Conservation (phyloP, 1,140 invertebrate genomes). For the Trachymyrmex septentrionalis region DNA sequence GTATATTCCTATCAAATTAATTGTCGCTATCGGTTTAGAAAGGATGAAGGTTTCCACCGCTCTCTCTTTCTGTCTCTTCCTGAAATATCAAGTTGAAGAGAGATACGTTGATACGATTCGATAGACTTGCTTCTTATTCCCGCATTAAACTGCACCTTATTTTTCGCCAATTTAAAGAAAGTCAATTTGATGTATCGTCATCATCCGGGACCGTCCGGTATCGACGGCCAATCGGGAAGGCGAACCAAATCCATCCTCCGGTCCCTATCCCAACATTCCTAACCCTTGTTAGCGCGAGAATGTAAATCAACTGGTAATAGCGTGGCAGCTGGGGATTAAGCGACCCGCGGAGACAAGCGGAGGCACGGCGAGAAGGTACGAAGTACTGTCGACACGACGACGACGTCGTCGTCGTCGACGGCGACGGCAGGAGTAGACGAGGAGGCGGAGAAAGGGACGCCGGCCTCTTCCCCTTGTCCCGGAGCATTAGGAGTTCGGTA, state of each 20-base stretch:
- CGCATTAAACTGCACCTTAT: not conserved
- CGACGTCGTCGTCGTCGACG: slow-evolving; percentile 40
- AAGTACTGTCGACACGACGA: slow-evolving; percentile 55
- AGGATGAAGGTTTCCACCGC: too few species aligned
- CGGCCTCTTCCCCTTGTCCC: slow-evolving; percentile 71
- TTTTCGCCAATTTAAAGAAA: not conserved
- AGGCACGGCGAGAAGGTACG: slow-evolving; percentile 62
- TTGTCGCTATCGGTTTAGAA: too few species aligned
- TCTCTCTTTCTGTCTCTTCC: too few species aligned
- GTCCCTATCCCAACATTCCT: slow-evolving; percentile 57
- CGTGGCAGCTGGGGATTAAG: slow-evolving; percentile 70
- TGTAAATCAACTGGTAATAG: slow-evolving; percentile 77
- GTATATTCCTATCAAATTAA: too few species aligned
- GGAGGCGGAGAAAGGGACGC: slow-evolving; percentile 34
- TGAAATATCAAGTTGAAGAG: too few species aligned
- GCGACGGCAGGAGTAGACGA: not conserved
- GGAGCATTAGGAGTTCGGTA: slow-evolving; percentile 84
- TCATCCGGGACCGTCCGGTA: not conserved
- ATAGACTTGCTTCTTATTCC: too few species aligned
- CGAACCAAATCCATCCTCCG: slow-evolving; percentile 35
- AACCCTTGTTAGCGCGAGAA: slow-evolving; percentile 74
- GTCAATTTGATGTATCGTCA: not conserved
- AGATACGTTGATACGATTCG: too few species aligned
- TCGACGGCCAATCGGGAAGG: slow-evolving; percentile 28
- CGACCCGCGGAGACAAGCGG: slow-evolving; percentile 68